Base-by-base conservation (phyloP, 92 coral and sea anemone genomes). In the Parazoanthus darwini region DNA sequence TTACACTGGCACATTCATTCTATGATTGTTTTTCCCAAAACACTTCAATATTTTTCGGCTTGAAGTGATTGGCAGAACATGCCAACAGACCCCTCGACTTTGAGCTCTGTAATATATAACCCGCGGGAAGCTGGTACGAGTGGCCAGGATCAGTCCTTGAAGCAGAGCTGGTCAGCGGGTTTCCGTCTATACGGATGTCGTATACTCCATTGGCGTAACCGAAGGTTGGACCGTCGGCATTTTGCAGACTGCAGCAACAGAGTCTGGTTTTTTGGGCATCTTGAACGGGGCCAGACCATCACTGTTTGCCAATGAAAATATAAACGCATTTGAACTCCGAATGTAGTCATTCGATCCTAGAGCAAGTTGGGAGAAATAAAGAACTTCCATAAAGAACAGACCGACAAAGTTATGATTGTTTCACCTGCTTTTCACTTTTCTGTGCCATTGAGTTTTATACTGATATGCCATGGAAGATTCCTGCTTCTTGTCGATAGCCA, bases 261-360 rank as follows among this genome's bases (percentile, higher is more conserved):
- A 11, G 22, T 29, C 1, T 38, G 6, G 9, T 39, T 23, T 39
- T 6, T 38, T 39, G 38, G 16, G 35, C 86, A 82, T 82, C 77
- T 82, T 82, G 56, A 82, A 66, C n/a, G 86, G 86, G 9, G 58
- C 38, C 54, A 82, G 37, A 7, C 76, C 86, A 82, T 65, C 59
- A 0, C 15, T 65, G 36, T 82, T 82, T 38, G 22, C 36, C 86
- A 82, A 75, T 8, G 86, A 82, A 42, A 82, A 82, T 56, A 82
- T 18, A 68, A 82, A 82, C 16, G 86, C 72, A 23, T 66, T 44
- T 42, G 58, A 37, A 18, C 54, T 66, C 33, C 22, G 2, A 9
- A 66, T 82, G 59, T 82, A 39, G 8, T 63, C 86, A 20, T 65
- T 76, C 0, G 2, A 8, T 2, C 76, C 86, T 82, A 63, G 26